Evolutionary conservation across 2,113 vertebrate species (phyloP).

Genomic region (Oncorhynchus masou): DNA sequence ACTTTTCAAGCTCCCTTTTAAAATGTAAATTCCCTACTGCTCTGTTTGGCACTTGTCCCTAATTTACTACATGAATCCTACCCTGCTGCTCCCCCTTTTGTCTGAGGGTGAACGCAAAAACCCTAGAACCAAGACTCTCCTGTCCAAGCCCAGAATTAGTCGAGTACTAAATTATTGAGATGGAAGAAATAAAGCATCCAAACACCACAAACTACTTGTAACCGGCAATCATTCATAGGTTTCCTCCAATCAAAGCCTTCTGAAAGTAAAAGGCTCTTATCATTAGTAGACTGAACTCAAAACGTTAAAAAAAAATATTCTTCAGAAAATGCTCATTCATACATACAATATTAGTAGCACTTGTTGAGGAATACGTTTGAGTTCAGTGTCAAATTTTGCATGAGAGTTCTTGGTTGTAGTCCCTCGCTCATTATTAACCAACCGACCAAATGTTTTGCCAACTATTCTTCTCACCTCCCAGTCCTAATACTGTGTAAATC

Average conservation of each 20-base stretch:
- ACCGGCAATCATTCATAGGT: neutral
- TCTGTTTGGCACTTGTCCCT: too few relatives aligned
- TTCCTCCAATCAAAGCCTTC: neutral
- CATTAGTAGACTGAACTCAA: constrained; percentile 11
- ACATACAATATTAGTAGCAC: constrained; percentile 15
- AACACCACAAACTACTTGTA: neutral
- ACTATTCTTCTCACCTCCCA: constrained; percentile 30
- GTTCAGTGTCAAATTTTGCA: too few relatives aligned
- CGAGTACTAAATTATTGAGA: neutral
- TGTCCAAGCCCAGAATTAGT: neutral
- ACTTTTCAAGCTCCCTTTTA: too few relatives aligned
- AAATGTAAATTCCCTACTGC: too few relatives aligned
- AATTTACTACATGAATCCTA: too few relatives aligned
- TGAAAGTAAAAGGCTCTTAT: neutral
- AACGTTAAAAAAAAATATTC: neutral
- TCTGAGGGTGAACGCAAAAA: too few relatives aligned
- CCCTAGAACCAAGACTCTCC: too few relatives aligned
- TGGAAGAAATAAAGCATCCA: too few relatives aligned
- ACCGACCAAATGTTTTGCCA: constrained; percentile 5
- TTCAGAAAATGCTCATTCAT: constrained; percentile 5
- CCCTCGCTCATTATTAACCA: constrained; percentile 29
- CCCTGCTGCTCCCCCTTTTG: too few relatives aligned
- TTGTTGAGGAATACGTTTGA: neutral
- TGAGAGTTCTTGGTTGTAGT: neutral
- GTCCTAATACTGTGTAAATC: constrained; percentile 47